Conservation (phyloP, 2,888 invertebrate species). For the Sinelater perroti region DNA sequence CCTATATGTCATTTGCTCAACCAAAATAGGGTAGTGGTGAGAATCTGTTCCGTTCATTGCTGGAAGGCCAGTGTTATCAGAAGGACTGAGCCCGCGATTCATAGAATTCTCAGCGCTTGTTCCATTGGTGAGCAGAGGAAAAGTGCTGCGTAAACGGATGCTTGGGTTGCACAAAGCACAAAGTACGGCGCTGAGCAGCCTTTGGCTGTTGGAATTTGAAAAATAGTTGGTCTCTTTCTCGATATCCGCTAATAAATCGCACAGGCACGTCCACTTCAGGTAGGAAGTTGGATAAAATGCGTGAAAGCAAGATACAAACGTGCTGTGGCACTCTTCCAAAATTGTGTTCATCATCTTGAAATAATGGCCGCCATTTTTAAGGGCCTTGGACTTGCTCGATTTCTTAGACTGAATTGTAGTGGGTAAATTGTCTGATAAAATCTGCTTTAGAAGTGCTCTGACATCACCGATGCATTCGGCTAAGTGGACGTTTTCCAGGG, state of each 20-base stretch:
- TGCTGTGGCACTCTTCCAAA: conserved; percentile 88
- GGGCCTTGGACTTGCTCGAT: conserved; percentile 61
- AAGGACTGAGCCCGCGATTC: conserved; percentile 70
- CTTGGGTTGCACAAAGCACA: conserved; percentile 85
- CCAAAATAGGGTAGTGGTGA: conserved; percentile 78
- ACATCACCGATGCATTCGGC: conserved; percentile 89
- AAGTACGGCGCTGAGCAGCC: conserved; percentile 80
- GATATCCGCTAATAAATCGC: conserved; percentile 79
- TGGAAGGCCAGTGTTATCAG: conserved; percentile 73
- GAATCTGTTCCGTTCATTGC: conserved; percentile 74
- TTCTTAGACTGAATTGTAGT: conserved; percentile 52
- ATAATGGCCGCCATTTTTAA: conserved; percentile 62
- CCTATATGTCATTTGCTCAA: conserved; percentile 80
- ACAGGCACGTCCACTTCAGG: conserved; percentile 91
- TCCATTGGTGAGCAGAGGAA: conserved; percentile 70
- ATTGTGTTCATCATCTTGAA: conserved; percentile 76
- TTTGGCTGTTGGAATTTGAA: conserved; percentile 63
- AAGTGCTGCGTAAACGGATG: conserved; percentile 76
- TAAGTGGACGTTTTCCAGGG: conserved; percentile 77
- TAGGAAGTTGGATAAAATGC: conserved; percentile 95
- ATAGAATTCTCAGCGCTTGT: conserved; percentile 60
- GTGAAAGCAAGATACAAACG: conserved; percentile 92
- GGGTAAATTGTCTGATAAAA: conserved; percentile 78
- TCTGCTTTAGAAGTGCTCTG: conserved; percentile 79
- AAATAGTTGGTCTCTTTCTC: conserved; percentile 63